A percentile compares a stretch with the other conserved stretches of the same genome.
Conservation (phyloP, 2,888 invertebrate species). For the Idaea aversata region DNA sequence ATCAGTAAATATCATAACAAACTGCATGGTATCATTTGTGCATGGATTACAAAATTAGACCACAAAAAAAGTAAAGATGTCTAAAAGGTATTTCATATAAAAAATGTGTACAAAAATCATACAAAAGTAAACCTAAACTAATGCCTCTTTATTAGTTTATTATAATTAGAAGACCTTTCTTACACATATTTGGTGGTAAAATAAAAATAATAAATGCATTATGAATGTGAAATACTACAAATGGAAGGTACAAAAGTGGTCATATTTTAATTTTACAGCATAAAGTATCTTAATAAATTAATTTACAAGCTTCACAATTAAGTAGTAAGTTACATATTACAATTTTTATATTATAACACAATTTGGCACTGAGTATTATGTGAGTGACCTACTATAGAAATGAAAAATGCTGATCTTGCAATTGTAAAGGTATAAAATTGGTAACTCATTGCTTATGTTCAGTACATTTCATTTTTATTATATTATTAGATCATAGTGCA, state of each 20-base stretch:
- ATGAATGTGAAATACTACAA: not conserved
- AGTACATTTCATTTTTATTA: conserved; percentile 3
- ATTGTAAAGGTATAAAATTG: conserved; percentile 1
- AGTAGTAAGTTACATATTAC: no score
- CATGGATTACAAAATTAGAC: not conserved
- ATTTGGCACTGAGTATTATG: not conserved
- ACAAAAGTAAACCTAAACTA: not conserved
- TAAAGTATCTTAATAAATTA: not conserved
- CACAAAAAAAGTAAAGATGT: not conserved
- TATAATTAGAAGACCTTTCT: not conserved
- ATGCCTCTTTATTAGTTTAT: not conserved
- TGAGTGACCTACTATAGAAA: not conserved
- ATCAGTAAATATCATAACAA: not conserved
- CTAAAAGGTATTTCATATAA: not conserved
- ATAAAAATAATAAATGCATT: not conserved
- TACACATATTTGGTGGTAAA: not conserved
- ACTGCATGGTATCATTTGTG: not conserved
- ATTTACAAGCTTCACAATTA: not conserved
- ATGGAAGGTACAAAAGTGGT: not conserved
- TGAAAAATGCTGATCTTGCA: not conserved
- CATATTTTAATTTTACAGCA: not conserved
- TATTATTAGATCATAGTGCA: conserved; percentile 9
- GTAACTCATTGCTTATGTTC: conserved; percentile 4
- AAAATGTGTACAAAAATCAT: not conserved
- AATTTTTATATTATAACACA: not conserved